Percentiles rank a stretch among this genome's conserved stretches.
These are phyloP conservation scores for Apamea epomidion DNA, from an alignment of 2,888 invertebrate species.

Conservation along the genomic window DNA sequence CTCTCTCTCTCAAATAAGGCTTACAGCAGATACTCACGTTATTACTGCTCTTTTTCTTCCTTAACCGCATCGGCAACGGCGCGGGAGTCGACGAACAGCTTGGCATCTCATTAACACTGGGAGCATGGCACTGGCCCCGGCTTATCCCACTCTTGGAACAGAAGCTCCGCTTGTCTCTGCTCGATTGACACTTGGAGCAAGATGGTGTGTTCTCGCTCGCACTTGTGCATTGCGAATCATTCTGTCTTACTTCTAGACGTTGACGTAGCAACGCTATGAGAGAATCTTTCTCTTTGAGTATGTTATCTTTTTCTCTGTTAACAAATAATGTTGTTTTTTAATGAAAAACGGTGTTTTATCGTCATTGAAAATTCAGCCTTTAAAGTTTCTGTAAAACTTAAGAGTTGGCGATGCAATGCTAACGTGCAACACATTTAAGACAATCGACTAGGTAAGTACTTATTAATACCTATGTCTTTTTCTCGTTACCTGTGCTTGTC, in stretches of 20 bases:
- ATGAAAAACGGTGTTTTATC: not conserved
- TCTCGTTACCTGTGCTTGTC: constrained; percentile 66
- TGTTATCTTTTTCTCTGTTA: constrained; percentile 77
- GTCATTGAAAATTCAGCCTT: not conserved
- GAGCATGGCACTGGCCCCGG: constrained; percentile 30
- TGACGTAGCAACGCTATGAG: constrained; percentile 70
- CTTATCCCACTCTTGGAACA: constrained; percentile 56
- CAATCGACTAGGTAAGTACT: no score
- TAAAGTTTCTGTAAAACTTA: no score
- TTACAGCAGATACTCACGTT: constrained; percentile 66
- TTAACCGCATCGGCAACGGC: constrained; percentile 67
- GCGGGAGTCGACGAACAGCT: constrained; percentile 75
- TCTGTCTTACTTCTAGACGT: constrained; percentile 60
- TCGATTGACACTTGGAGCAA: constrained; percentile 65
- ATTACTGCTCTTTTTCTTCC: constrained; percentile 69
- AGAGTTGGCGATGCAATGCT: not conserved
- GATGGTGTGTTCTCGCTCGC: constrained; percentile 62
- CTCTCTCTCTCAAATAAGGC: not conserved
- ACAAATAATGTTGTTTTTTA: not conserved
- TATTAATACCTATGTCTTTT: not conserved
- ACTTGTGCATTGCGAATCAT: constrained; percentile 42
- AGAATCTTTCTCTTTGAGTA: constrained; percentile 76
- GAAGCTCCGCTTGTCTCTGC: constrained; percentile 56
- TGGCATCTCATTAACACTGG: constrained; percentile 72
- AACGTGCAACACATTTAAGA: not conserved